Evolutionary conservation across 2,797 vertebrate species (phyloP).

Genomic region (Tympanoctomys barrerae): DNA sequence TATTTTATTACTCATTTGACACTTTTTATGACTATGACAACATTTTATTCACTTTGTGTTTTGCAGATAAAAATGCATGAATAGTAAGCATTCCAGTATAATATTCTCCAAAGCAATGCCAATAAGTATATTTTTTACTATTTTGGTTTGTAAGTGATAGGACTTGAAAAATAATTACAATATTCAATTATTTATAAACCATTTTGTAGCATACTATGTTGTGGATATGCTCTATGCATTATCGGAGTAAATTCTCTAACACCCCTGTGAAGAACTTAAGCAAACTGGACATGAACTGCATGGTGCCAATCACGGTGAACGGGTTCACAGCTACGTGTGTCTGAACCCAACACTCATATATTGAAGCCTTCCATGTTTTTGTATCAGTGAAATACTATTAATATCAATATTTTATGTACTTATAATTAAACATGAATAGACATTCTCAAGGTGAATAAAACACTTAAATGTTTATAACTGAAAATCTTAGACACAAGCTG

Average conservation of each 20-base stretch:
- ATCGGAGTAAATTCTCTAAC: conserved; percentile 8
- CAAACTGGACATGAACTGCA: not conserved
- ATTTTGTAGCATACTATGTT: not conserved
- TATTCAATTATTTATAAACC: not conserved
- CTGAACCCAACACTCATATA: not conserved
- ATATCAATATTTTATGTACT: not conserved
- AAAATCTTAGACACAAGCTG: not conserved
- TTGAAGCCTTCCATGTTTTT: not conserved
- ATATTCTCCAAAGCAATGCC: not conserved
- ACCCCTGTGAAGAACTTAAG: not conserved
- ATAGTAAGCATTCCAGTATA: not conserved
- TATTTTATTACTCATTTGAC: not conserved
- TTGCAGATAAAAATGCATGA: not conserved
- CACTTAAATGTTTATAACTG: not conserved
- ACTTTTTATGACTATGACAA: not conserved
- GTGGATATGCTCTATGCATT: not conserved
- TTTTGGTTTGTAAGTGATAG: not conserved
- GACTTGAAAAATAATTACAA: not conserved
- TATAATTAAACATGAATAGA: not conserved
- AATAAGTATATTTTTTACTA: not conserved
- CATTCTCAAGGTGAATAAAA: not conserved
- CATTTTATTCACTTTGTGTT: not conserved
- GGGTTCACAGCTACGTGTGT: not conserved
- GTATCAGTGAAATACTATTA: not conserved
- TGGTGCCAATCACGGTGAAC: not conserved